phyloP scores from a whole-genome alignment of 2,797 vertebrate species.

The Ficedula albicollis region DNA sequence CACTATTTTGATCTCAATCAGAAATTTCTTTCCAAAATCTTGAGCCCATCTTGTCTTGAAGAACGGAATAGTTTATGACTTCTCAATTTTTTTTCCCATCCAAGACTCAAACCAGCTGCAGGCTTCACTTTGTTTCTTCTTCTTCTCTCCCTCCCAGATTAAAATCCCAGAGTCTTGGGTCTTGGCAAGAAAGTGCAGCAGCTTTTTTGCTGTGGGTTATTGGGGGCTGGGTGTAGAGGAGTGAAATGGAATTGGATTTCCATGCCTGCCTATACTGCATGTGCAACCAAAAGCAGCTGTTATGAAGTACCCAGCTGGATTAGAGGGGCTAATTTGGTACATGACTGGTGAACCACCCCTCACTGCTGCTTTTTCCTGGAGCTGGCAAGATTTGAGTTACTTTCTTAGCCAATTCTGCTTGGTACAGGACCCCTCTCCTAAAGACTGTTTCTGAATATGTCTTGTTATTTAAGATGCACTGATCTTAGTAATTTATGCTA shows the following conservation, averaged over 20 bases:
- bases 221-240: background rate
- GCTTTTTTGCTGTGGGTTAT: background rate
- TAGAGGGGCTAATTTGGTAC: background rate
- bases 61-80: background rate
- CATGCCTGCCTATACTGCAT: background rate
- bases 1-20: conserved; percentile 6
- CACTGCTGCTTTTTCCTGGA: background rate
- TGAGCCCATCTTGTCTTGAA: conserved; percentile 8
- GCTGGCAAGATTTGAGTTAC: background rate
- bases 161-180: background rate
- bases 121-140: background rate
- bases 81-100: background rate
- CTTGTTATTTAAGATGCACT: background rate
- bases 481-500: background rate
- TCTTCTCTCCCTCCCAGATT: background rate
- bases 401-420: background rate
- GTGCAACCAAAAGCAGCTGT: background rate
- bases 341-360: background rate
- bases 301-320: background rate
- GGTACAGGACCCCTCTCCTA: background rate
- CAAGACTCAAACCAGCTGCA: conserved; percentile 13
- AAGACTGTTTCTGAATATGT: background rate
- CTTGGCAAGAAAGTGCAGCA: background rate
- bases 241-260: background rate
- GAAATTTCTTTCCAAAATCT: conserved; percentile 36